Evolutionary conservation across 1,140 invertebrate species (phyloP).

Genomic region (Aphaenogaster ashmeadi): DNA sequence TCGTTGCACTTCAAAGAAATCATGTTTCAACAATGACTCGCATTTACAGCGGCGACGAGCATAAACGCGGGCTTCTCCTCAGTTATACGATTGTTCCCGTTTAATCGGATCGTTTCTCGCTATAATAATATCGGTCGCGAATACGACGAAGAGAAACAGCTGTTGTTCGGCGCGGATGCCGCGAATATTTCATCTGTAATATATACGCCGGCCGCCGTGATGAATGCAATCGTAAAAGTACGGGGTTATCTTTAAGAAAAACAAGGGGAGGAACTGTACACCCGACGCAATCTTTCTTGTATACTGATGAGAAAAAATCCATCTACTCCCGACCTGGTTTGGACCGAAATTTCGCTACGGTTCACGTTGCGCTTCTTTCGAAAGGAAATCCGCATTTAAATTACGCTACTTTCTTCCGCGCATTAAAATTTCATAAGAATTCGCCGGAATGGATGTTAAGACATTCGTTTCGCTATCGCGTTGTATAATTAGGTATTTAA

Average conservation of each 20-base stretch:
- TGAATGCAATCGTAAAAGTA: conserved; percentile 30
- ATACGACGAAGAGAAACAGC: conserved; percentile 4
- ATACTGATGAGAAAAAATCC: conserved; percentile 18
- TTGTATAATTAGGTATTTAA: conserved; percentile 31
- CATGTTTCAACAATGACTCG: not conserved
- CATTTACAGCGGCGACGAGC: not conserved
- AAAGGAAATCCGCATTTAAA: conserved; percentile 25
- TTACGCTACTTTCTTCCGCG: not conserved
- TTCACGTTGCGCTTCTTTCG: not conserved
- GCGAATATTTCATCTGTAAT: conserved; percentile 12
- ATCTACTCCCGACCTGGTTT: not conserved
- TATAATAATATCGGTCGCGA: conserved; percentile 3
- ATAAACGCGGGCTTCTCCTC: conserved; percentile 16
- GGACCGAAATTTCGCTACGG: not conserved
- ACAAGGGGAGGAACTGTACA: not conserved
- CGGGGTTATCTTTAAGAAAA: not conserved
- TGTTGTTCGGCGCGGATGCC: conserved; percentile 1
- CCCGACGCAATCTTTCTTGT: not conserved
- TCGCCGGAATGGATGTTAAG: not conserved
- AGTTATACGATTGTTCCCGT: conserved; percentile 1
- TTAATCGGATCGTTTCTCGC: conserved; percentile 32
- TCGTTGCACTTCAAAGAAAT: not conserved
- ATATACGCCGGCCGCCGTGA: not conserved
- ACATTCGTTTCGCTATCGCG: not conserved
- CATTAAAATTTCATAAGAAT: conserved; percentile 38